Percentiles rank a stretch among this genome's conserved stretches.
Evolutionary conservation across 2,797 vertebrate genomes (phyloP).

Genomic region (Artibeus lituratus): DNA sequence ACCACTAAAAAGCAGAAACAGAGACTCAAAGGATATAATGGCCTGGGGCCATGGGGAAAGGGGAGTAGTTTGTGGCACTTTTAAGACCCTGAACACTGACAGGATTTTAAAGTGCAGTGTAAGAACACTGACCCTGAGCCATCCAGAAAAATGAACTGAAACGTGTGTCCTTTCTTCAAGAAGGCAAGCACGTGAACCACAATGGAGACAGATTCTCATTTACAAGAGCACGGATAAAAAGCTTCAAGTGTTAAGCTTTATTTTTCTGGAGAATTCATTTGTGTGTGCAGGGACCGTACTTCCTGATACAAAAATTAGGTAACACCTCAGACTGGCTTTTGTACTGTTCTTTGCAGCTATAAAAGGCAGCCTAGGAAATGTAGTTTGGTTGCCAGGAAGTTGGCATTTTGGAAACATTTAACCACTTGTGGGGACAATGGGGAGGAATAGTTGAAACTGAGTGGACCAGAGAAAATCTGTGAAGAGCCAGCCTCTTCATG

Average conservation of each 20-base stretch:
- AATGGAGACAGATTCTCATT: conserved; percentile 8
- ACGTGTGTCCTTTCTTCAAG: neutral
- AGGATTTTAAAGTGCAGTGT: neutral
- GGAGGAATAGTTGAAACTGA: neutral
- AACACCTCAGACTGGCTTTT: neutral
- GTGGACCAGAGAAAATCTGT: neutral
- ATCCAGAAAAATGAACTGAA: neutral
- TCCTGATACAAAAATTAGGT: neutral
- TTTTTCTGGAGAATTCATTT: neutral
- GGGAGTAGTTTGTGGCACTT: neutral
- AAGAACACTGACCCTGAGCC: neutral
- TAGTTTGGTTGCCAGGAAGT: neutral
- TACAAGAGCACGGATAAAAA: neutral
- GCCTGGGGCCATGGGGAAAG: neutral
- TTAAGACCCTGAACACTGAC: neutral
- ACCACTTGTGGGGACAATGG: neutral
- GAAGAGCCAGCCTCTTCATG: neutral
- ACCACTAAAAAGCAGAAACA: neutral
- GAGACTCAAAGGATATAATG: neutral
- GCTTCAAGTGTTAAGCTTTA: neutral
- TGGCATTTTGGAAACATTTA: neutral
- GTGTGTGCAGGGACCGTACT: neutral
- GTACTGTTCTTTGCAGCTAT: neutral
- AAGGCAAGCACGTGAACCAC: neutral
- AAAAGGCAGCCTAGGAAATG: neutral